Conservation (phyloP, 2,113 vertebrate genomes). For the Eurystomus gularis region DNA sequence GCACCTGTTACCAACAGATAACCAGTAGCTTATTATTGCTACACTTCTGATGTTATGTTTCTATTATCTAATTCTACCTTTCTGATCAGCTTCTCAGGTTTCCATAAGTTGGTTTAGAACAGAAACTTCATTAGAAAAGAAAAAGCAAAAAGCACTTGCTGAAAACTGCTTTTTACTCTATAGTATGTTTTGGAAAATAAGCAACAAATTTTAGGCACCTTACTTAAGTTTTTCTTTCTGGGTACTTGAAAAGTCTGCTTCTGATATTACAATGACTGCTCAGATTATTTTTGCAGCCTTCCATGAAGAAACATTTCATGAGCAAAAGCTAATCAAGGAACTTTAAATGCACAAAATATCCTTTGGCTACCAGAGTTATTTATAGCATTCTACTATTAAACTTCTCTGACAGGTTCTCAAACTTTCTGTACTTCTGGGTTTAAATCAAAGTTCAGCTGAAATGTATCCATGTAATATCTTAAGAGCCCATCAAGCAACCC, state of each 20-base stretch:
- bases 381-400: neutral
- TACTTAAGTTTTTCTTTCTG: neutral
- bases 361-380: constrained; percentile 33
- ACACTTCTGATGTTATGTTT: neutral
- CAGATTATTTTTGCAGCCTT: constrained; percentile 17
- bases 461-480: neutral
- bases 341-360: neutral
- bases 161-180: neutral
- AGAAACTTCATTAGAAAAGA: neutral
- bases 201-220: neutral
- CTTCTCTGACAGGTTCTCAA: neutral
- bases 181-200: neutral
- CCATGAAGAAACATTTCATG: constrained; percentile 24
- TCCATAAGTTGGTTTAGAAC: neutral
- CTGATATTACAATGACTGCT: neutral
- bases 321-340: constrained; percentile 31
- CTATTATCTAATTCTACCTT: neutral
- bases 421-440: neutral
- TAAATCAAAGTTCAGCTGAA: constrained; percentile 27
- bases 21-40: neutral
- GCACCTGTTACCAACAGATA: neutral
- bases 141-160: neutral
- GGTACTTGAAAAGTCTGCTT: neutral
- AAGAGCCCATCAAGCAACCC: neutral
- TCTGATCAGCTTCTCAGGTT: neutral